phyloP scores from a whole-genome alignment of 2,113 vertebrate species.

The Oncorhynchus masou region DNA sequence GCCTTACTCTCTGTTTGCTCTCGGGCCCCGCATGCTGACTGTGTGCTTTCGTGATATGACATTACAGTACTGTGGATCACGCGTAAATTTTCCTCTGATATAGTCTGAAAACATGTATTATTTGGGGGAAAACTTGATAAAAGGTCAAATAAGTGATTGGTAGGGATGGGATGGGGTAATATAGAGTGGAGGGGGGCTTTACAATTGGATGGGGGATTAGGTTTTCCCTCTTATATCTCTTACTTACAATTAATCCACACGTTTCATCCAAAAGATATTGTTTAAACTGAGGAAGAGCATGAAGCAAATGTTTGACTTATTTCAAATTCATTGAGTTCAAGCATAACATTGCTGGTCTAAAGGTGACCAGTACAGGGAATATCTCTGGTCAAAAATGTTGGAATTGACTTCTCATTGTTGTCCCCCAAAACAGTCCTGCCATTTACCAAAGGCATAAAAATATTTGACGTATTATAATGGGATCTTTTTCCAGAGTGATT shows the following conservation, averaged over 20 bases:
- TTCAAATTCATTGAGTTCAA: constrained; percentile 73
- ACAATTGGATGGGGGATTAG: constrained; percentile 76
- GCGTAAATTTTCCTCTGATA: constrained; percentile 66
- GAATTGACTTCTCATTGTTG: constrained; percentile 59
- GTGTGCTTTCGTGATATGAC: constrained; percentile 77
- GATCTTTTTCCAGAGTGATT: constrained; percentile 37
- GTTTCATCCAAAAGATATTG: constrained; percentile 75
- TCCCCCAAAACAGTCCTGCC: constrained; percentile 53
- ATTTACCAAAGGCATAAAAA: constrained; percentile 71
- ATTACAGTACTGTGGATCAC: constrained; percentile 70
- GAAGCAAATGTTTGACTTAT: constrained; percentile 79
- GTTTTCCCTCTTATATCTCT: constrained; percentile 66
- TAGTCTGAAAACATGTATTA: constrained; percentile 78
- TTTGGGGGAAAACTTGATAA: constrained; percentile 69
- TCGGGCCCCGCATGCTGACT: constrained; percentile 77
- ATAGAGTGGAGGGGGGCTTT: constrained; percentile 67
- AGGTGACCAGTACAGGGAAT: constrained; percentile 54
- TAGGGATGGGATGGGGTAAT: constrained; percentile 48
- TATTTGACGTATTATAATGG: constrained; percentile 74
- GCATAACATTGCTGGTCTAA: constrained; percentile 64
- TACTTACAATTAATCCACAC: constrained; percentile 79
- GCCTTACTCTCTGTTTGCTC: constrained; percentile 74
- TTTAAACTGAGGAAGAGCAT: constrained; percentile 75
- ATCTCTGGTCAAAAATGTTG: constrained; percentile 54
- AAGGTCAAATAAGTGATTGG: constrained; percentile 70